Base-by-base conservation (phyloP, 2,888 invertebrate species). In the Trichopria drosophilae region DNA sequence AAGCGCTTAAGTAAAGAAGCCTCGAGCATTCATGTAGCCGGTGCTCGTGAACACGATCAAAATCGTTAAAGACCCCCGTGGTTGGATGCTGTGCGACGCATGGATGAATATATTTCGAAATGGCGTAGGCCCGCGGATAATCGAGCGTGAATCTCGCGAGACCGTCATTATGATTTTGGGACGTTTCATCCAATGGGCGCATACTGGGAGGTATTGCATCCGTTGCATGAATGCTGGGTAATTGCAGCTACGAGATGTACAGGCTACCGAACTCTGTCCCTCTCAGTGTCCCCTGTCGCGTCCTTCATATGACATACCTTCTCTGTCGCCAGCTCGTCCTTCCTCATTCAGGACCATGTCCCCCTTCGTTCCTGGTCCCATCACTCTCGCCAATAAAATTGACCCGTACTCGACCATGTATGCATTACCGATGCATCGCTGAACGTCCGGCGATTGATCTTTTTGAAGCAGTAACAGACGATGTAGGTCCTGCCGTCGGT, bases 371-470 rank as follows among this genome's bases (percentile, higher is more conserved):
- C n/a, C 15, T n/a, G n/a, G 6, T 31, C 39, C 23, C 34, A n/a
- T n/a, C n/a, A n/a, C 26, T 32, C 40, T 19, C 31, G 32, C 24
- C 24, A 47, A 47, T 55, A 41, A 60, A 63, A 65, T 64, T 64
- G 61, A 55, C 55, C 54, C 46, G 40, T 51, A 49, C 50, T 34
- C 57, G 51, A 18, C 50, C 59, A 58, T 53, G 52, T 57, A 52
- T 59, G 57, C 62, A 60, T 58, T 57, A 60, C 60, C 57, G 53
- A 61, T 62, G 61, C 60, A 59, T 60, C 55, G 55, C 52, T 55
- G 61, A 58, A 51, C 60, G 55, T 60, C 57, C 56, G 61, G 52
- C 65, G 59, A 65, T 67, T 63, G 59, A 62, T 64, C 61, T 58
- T 58, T 64, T 43, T 31, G 44, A 50, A 40, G 43, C 48, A 42